Percentiles rank a stretch among this genome's conserved stretches.
Evolutionary conservation across 2,797 vertebrate genomes (phyloP).

Genomic region (Phalloptychus januarius): DNA sequence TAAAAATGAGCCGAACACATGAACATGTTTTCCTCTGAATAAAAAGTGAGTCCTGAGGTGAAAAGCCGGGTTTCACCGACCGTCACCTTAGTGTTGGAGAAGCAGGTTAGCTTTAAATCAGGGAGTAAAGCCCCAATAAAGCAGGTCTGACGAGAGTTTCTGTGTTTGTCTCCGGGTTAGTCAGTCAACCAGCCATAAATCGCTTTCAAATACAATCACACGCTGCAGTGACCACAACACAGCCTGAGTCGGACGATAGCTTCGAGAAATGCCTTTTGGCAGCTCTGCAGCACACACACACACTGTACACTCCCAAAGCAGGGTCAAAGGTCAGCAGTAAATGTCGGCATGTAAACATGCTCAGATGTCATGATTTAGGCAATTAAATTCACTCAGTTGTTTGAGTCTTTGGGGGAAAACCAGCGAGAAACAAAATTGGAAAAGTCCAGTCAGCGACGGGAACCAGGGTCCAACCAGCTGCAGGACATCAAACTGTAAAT

Average conservation of each 20-base stretch:
- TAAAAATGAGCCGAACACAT: background rate
- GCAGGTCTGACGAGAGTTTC: constrained; percentile 3
- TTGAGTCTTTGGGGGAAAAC: background rate
- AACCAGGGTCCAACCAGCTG: constrained; percentile 15
- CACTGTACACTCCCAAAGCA: background rate
- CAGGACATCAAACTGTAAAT: background rate
- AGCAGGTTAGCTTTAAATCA: constrained; percentile 1
- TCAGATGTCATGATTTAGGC: background rate
- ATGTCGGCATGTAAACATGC: background rate
- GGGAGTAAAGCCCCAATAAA: constrained; percentile 8
- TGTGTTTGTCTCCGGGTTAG: constrained; percentile 10
- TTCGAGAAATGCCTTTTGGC: constrained; percentile 46
- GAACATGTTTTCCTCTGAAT: background rate
- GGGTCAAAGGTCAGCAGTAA: constrained; percentile 11
- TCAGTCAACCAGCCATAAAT: constrained; percentile 49
- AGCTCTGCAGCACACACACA: constrained; percentile 21
- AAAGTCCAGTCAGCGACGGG: constrained; percentile 5
- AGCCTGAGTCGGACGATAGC: constrained; percentile 16
- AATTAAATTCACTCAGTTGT: background rate
- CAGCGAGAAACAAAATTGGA: constrained; percentile 15
- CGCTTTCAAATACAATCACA: constrained; percentile 67
- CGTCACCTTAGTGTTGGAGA: background rate
- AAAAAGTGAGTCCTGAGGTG: background rate
- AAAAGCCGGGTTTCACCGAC: background rate
- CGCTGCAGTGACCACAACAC: constrained; percentile 43